Evolutionary conservation across 1,140 invertebrate species (phyloP).

Genomic region (Drosophila orosa): DNA sequence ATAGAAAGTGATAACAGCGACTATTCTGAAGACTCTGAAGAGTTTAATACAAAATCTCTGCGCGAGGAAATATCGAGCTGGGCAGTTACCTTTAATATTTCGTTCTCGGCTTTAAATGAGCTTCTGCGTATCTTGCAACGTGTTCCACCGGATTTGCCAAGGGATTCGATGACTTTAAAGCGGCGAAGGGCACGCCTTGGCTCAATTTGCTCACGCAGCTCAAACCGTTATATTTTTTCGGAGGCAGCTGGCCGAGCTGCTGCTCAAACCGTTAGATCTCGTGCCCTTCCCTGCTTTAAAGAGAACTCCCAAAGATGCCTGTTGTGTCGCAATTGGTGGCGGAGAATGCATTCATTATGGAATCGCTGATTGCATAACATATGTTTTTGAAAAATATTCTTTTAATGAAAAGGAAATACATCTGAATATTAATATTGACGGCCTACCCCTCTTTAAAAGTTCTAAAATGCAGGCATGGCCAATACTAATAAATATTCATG

Average conservation of each 20-base stretch:
- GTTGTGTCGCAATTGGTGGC: conserved; percentile 7
- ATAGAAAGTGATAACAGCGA: neutral
- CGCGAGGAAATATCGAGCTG: neutral
- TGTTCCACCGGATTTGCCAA: neutral
- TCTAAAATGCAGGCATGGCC: conserved; percentile 12
- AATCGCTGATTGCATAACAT: conserved; percentile 7
- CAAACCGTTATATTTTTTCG: too few relatives aligned
- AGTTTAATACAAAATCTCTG: neutral
- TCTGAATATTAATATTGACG: conserved; percentile 27
- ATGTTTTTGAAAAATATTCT: conserved; percentile 12
- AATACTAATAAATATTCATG: neutral
- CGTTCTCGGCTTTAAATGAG: neutral
- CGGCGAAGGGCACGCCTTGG: too few relatives aligned
- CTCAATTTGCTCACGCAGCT: too few relatives aligned
- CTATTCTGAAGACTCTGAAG: neutral
- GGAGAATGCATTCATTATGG: conserved; percentile 18
- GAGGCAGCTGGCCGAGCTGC: too few relatives aligned
- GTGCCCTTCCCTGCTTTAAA: too few relatives aligned
- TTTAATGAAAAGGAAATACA: conserved; percentile 5
- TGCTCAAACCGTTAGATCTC: too few relatives aligned
- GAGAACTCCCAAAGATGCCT: neutral
- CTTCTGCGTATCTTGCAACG: neutral
- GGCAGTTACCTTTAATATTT: neutral
- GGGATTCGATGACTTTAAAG: neutral
- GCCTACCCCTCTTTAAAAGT: conserved; percentile 16